These are phyloP conservation scores for Cyanistes caeruleus DNA, from an alignment of 2,113 vertebrate species.

Conservation along the genomic window DNA sequence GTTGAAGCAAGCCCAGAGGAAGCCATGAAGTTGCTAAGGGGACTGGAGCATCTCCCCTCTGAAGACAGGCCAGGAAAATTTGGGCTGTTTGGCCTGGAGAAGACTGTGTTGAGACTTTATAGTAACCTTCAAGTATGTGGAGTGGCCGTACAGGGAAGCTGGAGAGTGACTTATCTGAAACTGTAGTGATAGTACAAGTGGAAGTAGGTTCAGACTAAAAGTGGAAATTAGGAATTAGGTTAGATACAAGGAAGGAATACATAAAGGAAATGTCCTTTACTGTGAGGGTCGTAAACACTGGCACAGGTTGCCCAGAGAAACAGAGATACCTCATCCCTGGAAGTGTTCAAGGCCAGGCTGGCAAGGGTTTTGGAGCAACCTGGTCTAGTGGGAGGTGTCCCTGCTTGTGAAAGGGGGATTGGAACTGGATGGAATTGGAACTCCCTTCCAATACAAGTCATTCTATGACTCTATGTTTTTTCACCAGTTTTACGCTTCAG, in stretches of 20 bases:
- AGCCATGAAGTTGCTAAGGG: neutral
- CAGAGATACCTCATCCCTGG: neutral
- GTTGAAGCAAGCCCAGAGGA: neutral
- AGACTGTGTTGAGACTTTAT: neutral
- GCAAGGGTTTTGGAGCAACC: neutral
- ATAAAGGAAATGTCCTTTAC: neutral
- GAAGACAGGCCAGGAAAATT: neutral
- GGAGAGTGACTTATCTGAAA: rapidly evolving
- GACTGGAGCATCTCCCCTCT: neutral
- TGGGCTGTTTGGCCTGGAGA: neutral
- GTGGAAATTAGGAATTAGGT: neutral
- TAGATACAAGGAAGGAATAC: no score
- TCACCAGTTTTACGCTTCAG: neutral
- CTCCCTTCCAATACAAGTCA: neutral
- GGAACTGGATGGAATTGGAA: neutral
- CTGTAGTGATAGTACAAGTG: neutral
- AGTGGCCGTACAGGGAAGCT: neutral
- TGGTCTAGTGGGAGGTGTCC: neutral
- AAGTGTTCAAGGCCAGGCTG: neutral
- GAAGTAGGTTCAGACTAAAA: neutral
- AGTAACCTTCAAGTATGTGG: neutral
- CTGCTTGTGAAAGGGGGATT: neutral
- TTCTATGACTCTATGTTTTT: neutral
- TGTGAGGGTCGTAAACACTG: neutral
- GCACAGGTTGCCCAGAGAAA: neutral